Base-by-base conservation (phyloP, 2,113 vertebrate species). In the Colaptes auratus region DNA sequence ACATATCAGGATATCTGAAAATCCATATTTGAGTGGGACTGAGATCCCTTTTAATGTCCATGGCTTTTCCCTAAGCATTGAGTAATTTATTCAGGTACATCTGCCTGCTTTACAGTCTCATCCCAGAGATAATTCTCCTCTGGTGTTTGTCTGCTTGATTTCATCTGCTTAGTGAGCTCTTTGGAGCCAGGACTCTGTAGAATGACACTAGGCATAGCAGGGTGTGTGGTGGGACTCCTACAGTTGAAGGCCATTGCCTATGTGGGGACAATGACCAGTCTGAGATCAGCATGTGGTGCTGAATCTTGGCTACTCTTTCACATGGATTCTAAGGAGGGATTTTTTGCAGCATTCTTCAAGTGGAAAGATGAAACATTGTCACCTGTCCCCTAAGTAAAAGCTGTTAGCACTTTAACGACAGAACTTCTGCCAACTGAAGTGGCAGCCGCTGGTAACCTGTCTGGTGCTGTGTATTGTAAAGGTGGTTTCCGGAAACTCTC, bases 1-100 rank as follows among this genome's bases (percentile, higher is more conserved):
- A 1, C 0, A 0, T 24, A 15, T 10, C 48, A 42, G 63, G 12
- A 1, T 69, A 70, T 35, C 50, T 28, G 52, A 50, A 69, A 69
- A 4, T 20, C 5, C 1, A 2, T 30, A 25, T 13, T 12, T 30
- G 9, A 44, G 18, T 1, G 5, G 48, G 39, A 44, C 2, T 56
- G 15, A 53, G n/a, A 25, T 15, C 50, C n/a, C 27, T 61, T 58
- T 64, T 70, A 15, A 52, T 48, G 24, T 16, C 20, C 3, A 5
- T 84, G 36, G 1, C 11, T 64, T 79, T 10, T 39, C 5, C 52
- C 56, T 36, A 70, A 64, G 15, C 7, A 15, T 21, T 59, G 24
- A 17, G 46, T 35, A 28, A 27, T 59, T 70, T 46, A 42, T 74
- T 70, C 21, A 31, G 50, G 13, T 82, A 10, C 24, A 39, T 50